Evolutionary conservation across 2,888 invertebrate genomes (phyloP), one percentile per base, ranked within the genome.

Genomic region (Drosophila recens): DNA sequence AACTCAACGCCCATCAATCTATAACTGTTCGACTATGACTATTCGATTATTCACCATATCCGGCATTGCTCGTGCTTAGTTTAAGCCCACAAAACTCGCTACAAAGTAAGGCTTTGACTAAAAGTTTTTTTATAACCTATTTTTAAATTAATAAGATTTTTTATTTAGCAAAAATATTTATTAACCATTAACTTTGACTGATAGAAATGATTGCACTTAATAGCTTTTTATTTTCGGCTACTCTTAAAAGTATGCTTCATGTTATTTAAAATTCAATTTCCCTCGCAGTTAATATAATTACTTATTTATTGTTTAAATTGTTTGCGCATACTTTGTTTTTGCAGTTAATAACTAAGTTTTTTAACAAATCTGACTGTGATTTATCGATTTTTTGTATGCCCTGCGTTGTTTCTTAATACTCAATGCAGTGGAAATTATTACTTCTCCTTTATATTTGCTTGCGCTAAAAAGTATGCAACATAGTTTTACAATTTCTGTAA

Each of bases 1-100:
- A 56, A 52, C 63, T 34, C 65, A 59, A 20, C 38, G 38, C 45
- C 67, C 64, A 53, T 54, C 63, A 67, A 67, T 63, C 58, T 56
- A 49, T 62, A 71, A 57, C 52, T 11, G 17, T 36, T 27, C 27
- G 27, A 27, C 57, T 23, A 58, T 58, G 34, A 17, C 11, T 48
- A 34, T 56, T 46, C 20, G 51, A 30, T 42, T 48, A 61, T 52
- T 56, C 42, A 4, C 8, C 20, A 20, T 34, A 20, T 20, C 13
- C 48, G 53, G 43, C 64, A 13, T 58, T 53, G 43, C 11, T 2
- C 43, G 63, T 20, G 3, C n/a, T 20, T 33, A 9, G 34, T 51
- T 20, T 10, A 15, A 20, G 9, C 10, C 17, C 10, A 3, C 17
- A 17, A 17, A 42, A 42, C 6, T 40, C 8, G 15, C 15, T 40